These are phyloP conservation scores for Morinoia aosen DNA, from an alignment of 2,888 invertebrate species.

Conservation along the genomic window DNA sequence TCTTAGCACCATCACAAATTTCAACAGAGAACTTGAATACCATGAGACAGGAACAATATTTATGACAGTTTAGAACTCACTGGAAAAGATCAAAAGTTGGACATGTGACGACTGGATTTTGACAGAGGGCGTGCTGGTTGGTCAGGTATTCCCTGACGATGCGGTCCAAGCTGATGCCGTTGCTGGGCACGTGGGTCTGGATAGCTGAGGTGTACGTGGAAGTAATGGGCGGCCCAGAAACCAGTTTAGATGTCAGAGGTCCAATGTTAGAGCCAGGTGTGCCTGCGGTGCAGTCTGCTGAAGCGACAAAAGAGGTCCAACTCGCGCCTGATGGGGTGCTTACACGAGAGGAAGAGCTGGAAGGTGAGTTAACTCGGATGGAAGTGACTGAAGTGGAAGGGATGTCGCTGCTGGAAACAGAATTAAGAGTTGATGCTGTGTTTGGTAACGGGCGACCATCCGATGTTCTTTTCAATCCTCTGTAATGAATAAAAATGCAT, in stretches of 20 bases:
- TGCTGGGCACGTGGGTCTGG: conserved; percentile 67
- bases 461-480: conserved; percentile 44
- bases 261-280: neutral
- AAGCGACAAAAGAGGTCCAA: conserved; percentile 27
- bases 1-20: neutral
- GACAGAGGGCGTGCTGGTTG: conserved; percentile 97
- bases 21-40: neutral
- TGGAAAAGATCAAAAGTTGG: conserved; percentile 94
- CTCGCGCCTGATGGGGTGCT: conserved; percentile 29
- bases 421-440: neutral
- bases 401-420: conserved; percentile 30
- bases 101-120: conserved; percentile 97
- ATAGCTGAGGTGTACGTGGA: conserved; percentile 56
- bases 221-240: neutral
- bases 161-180: conserved; percentile 83
- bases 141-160: conserved; percentile 97
- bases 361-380: neutral
- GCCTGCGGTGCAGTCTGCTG: neutral
- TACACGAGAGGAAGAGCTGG: conserved; percentile 15
- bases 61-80: conserved; percentile 69
- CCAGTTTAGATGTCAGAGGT: neutral
- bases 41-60: neutral
- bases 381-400: conserved; percentile 33
- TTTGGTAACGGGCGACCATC: conserved; percentile 43
- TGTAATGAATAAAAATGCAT: neutral